Conservation (phyloP, 2,888 invertebrate genomes). For the Rhagonycha lutea region DNA sequence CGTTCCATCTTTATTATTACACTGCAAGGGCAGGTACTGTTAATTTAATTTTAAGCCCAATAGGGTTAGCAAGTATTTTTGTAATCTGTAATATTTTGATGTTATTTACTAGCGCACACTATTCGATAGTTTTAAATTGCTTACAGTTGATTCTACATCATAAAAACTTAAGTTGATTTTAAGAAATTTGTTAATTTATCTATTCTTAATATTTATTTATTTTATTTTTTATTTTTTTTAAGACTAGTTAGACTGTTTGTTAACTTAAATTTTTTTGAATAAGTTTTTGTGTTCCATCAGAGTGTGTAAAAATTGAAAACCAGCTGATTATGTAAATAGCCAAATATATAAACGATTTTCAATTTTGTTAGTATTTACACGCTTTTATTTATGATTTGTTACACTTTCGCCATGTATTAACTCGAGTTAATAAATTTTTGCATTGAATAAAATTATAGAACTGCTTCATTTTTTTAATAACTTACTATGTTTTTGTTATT, state of each 20-base stretch:
- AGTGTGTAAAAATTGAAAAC: slow-evolving; percentile 35
- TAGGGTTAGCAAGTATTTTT: slow-evolving; percentile 48
- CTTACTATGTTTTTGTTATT: neutral
- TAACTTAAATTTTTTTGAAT: slow-evolving; percentile 36
- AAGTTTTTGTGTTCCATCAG: slow-evolving; percentile 29
- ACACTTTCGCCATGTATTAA: slow-evolving; percentile 48
- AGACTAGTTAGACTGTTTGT: slow-evolving; percentile 37
- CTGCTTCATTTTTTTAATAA: slow-evolving; percentile 10
- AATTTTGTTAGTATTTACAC: slow-evolving; percentile 43
- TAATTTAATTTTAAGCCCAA: slow-evolving; percentile 17
- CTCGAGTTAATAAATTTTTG: slow-evolving; percentile 47
- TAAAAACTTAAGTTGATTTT: slow-evolving; percentile 29
- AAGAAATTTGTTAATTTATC: slow-evolving; percentile 40
- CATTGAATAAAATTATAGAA: slow-evolving; percentile 45
- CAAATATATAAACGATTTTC: slow-evolving; percentile 21
- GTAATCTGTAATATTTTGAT: slow-evolving; percentile 51
- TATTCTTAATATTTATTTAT: slow-evolving; percentile 45
- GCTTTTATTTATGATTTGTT: slow-evolving; percentile 47
- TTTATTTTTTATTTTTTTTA: slow-evolving; percentile 39
- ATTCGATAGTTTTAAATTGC: slow-evolving; percentile 31
- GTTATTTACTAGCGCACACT: slow-evolving; percentile 47
- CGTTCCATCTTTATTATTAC: slow-evolving; percentile 23
- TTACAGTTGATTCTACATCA: slow-evolving; percentile 14
- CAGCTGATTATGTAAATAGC: slow-evolving; percentile 43
- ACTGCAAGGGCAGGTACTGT: slow-evolving; percentile 39